Base-by-base conservation (phyloP, 2,888 invertebrate genomes). In the Rotaria magnacalcarata region DNA sequence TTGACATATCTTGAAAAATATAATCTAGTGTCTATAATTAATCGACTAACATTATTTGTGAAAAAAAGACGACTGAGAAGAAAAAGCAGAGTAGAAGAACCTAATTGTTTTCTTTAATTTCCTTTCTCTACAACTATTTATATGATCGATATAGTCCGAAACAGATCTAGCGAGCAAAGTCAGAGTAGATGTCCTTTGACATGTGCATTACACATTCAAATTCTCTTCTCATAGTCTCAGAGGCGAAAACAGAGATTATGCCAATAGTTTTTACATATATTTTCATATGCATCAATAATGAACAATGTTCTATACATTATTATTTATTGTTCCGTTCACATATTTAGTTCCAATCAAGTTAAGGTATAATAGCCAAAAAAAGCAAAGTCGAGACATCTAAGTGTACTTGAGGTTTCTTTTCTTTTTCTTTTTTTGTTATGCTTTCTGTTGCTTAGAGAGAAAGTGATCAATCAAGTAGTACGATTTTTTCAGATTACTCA, bases 91-190 rank as follows among this genome's bases (percentile, higher is more conserved):
- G 50, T 11, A 52, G 52, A 52, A 67, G 67, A 67, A 67, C 34
- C 5, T 67, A 67, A 67, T 67, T 67, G 67, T 67, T 67, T 27
- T 67, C 67, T 67, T 67, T 67, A 67, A 67, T 67, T 67, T 67
- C 67, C 67, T 67, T 67, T 67, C 34, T 67, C 27, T 34, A 34
- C 34, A 67, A 27, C 4, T 16, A 16, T 67, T 34, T 67, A 67
- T 34, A 67, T 67, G 67, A 67, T 67, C 67, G 27, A 67, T 67
- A 67, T 67, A 34, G 11, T 67, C 11, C 34, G 67, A 5, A 27
- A 67, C 27, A 34, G 67, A 67, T 67, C 67, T 34, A 14, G 67
- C 67, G 67, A 67, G 14, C 67, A 34, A 34, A 67, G 67, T 34
- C 34, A 34, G 16, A 67, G 67, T 27, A 67, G 67, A 34, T 34